Base-by-base conservation (phyloP, 1,140 invertebrate species). In the Magallana gigas region DNA sequence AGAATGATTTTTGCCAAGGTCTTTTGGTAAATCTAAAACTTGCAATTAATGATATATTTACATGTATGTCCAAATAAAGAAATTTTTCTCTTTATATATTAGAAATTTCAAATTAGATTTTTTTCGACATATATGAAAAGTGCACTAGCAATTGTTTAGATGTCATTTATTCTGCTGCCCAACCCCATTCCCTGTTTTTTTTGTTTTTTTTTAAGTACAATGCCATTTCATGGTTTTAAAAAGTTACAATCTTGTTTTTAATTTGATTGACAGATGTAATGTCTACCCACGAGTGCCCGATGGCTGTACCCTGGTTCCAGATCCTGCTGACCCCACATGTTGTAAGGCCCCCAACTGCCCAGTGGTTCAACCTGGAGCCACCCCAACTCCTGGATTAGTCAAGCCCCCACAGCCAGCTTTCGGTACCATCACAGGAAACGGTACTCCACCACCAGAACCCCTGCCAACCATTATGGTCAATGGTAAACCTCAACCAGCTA, bases 271-370 rank as follows among this genome's bases (percentile, higher is more conserved):
- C 60, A 88, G 86, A 89, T 87, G 90, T 84, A 85, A 80, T 68
- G 71, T 56, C 6, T 90, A 85, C 76, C 59, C 56, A 64, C 81
- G 76, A 60, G 57, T 87, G 56, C 87, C 88, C 57, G 11, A 16
- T 36, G 85, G 84, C 7, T 91, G 85, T 85, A 86, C 87, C 8
- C 81, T 87, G 60, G 85, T 88, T 71, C 80, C 85, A 18, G 88
- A 87, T 68, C 90, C 83, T 6, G 80, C 36, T 14, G 91, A 92
- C 59, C 90, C 90, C 57, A 82, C 86, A 11, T 92, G 91, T 84
- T 92, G 91, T 88, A 81, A 91, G 82, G 68, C 85, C 8, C 89
- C 91, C 59, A 83, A 85, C 12, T 92, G 91, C 71, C 12, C 68
- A 18, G 85, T 91, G 12, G 82, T 62, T 1, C 84, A 90, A 57